These are phyloP conservation scores for Plebejus anna DNA, from an alignment of 2,888 invertebrate species.

Conservation along the genomic window DNA sequence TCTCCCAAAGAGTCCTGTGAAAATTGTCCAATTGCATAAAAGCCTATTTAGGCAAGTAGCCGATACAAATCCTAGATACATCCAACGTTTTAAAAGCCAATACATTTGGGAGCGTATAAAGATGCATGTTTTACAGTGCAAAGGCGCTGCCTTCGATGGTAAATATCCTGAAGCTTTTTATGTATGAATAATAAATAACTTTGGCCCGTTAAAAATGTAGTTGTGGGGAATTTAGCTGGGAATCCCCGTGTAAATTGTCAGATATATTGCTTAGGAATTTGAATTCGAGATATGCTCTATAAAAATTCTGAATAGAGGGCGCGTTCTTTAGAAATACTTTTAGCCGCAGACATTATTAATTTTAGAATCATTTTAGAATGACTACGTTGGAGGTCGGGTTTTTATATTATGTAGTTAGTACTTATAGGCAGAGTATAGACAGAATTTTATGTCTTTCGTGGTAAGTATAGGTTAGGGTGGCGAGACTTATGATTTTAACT, in stretches of 20 bases:
- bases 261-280: conserved; percentile 31
- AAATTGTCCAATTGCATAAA: conserved; percentile 13
- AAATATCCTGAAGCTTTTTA: conserved; percentile 71
- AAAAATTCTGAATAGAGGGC: conserved; percentile 3
- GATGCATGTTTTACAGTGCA: conserved; percentile 63
- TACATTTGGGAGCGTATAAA: conserved; percentile 26
- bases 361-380: neutral
- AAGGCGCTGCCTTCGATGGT: conserved; percentile 69
- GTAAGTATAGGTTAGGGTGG: too few species aligned
- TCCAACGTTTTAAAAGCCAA: conserved; percentile 4
- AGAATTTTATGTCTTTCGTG: too few species aligned
- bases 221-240: conserved; percentile 47
- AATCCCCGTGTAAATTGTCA: conserved; percentile 32
- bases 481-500: too few species aligned
- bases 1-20: neutral
- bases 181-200: conserved; percentile 71
- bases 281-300: neutral
- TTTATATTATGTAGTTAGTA: too few species aligned
- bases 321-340: neutral
- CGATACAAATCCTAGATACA: conserved; percentile 3
- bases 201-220: conserved; percentile 52
- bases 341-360: neutral
- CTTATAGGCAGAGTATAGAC: too few species aligned
- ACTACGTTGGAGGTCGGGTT: too few species aligned
- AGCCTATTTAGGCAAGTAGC: neutral